Base-by-base conservation (phyloP, 2,113 vertebrate genomes). In the Salvelinus alpinus region DNA sequence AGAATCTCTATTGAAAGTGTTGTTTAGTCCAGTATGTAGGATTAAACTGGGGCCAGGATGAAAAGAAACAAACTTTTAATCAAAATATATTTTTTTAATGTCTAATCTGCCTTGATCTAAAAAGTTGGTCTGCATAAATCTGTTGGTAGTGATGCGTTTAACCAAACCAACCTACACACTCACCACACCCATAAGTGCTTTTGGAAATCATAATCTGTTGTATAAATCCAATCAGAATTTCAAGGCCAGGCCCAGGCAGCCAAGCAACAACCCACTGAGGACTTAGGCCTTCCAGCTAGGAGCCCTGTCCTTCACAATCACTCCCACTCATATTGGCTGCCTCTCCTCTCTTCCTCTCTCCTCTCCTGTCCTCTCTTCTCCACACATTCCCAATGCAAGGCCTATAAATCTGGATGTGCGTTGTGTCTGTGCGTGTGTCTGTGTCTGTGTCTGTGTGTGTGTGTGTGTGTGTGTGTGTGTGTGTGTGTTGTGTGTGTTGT, bases 351-450 rank as follows among this genome's bases (percentile, higher is more conserved):
- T 9, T 44, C 38, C 38, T 2, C 38, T 44, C 38, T 44, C 54
- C 9, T 44, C 38, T 72, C 48, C 14, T 25, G 38, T 78, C 64
- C 66, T 54, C 70, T 69, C n/a, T 48, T 16, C 71, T 74, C 27
- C 38, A 25, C 69, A 69, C 62, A 78, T 72, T 83, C 70, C 64
- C 70, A 75, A 66, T 77, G 68, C 74, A 51, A 25, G 25, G 76
- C 82, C 75, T 85, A 79, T 85, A 86, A 84, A 85, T 86, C 79
- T 82, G 83, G 65, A 12, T 38, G 67, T 74, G 69, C 64, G 75
- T 73, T 60, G 57, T 60, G 0, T n/a, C 0, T 34, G 31, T 60
- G 57, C 1, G 31, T 60, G 57, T 60, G 0, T 8, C 1, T 60
- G 57, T 60, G 6, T 60, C 20, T 60, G 57, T 71, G 2, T 8